phyloP scores from a whole-genome alignment of 2,797 vertebrate species.

The Allobates femoralis region DNA sequence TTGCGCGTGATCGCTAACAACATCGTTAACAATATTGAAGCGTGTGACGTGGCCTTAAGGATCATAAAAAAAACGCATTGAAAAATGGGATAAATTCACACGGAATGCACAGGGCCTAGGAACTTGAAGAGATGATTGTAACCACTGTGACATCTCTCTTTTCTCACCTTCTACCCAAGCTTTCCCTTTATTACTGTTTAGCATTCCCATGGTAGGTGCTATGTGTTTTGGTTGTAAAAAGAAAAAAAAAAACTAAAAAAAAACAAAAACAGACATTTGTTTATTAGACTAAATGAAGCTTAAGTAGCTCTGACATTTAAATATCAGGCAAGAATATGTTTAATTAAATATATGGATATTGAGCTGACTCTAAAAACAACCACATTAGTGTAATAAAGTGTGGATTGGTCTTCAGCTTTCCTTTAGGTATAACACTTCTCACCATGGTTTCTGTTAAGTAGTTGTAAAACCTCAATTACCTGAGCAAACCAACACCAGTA shows the following conservation, averaged over 20 bases:
- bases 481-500: slow-evolving; percentile 25
- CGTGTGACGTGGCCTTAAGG: too few relatives aligned
- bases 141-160: not conserved
- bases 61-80: too few relatives aligned
- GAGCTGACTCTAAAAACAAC: not conserved
- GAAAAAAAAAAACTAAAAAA: not conserved
- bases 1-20: too few relatives aligned
- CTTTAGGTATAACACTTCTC: slow-evolving; percentile 1
- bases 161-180: not conserved
- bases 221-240: not conserved
- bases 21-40: too few relatives aligned
- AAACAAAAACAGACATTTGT: not conserved
- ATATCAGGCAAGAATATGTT: not conserved
- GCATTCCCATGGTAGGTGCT: not conserved
- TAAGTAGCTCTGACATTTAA: not conserved
- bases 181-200: slow-evolving; percentile 29
- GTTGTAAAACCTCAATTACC: slow-evolving; percentile 48
- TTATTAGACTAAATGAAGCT: slow-evolving; percentile 21
- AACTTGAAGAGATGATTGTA: not conserved
- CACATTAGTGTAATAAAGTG: not conserved
- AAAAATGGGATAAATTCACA: too few relatives aligned
- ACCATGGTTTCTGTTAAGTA: slow-evolving; percentile 30
- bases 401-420: not conserved
- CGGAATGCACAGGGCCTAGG: too few relatives aligned
- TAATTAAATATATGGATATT: not conserved